Base-by-base conservation (phyloP, 1,140 invertebrate genomes). In the Trypoxylus dichotomus region DNA sequence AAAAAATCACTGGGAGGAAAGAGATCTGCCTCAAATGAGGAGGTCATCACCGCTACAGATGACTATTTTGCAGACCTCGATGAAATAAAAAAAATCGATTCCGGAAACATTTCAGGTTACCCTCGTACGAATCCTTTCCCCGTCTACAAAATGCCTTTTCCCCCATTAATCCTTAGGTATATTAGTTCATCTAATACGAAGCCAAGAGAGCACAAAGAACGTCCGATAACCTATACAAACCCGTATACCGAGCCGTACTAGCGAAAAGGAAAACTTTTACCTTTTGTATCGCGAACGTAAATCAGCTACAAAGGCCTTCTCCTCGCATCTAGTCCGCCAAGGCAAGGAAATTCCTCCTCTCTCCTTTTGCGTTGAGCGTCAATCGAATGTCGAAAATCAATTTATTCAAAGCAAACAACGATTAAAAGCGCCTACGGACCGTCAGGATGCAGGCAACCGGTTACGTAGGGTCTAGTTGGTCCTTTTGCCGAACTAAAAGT, bases 371-470 rank as follows among this genome's bases (percentile, higher is more conserved):
- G 47, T n/a, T 54, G 10, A 8, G 32, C 32, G 32, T 37, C 10
- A 15, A 54, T 54, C 47, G 47, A 54, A 54, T 54, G 47, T 54
- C 47, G 47, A n/a, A 54, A 54, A 19, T 54, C 47, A 54, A 54
- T 54, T 15, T 54, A 54, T 54, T 54, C 47, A 54, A 54, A 54
- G 47, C 47, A 54, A 54, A 54, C 47, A 54, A 54, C 47, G 47
- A n/a, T 54, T 54, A 54, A 54, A 54, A 19, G 47, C 5, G 32
- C 32, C 2, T 15, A 5, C 47, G 47, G n/a, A 54, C 47, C 47
- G 19, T 43, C 42, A 43, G 42, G 15, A 43, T 15, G 42, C 42
- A 43, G 1, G 42, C 10, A 43, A 15, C n/a, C n/a, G n/a, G n/a
- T n/a, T n/a, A n/a, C n/a, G n/a, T n/a, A n/a, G 32, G 32, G 32